Evolutionary conservation across 2,113 vertebrate genomes (phyloP).

Genomic region (Gracilinanus agilis): DNA sequence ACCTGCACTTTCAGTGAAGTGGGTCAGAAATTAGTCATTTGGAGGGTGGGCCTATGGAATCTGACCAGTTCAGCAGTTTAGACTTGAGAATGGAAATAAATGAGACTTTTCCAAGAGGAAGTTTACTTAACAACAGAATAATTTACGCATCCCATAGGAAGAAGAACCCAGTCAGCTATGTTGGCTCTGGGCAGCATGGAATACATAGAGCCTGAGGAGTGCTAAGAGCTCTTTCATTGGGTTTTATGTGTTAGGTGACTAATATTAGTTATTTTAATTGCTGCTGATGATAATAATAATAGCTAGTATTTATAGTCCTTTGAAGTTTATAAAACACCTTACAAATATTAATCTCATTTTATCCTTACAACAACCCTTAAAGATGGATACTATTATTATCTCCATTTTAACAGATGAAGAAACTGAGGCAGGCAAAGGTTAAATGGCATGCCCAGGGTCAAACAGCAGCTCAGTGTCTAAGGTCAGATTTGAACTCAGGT

Average conservation of each 20-base stretch:
- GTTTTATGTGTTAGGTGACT: not conserved
- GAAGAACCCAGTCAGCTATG: not conserved
- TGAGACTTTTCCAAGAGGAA: not conserved
- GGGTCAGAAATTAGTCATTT: not conserved
- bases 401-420: not conserved
- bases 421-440: not conserved
- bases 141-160: not conserved
- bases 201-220: not conserved
- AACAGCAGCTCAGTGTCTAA: not conserved
- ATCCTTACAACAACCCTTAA: not conserved
- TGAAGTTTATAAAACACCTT: not conserved
- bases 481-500: not conserved
- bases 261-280: not conserved
- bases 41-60: not conserved
- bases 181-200: not conserved
- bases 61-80: not conserved
- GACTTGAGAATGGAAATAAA: not conserved
- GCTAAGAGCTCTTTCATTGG: not conserved
- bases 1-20: not conserved
- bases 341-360: not conserved
- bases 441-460: not conserved
- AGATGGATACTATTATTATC: not conserved
- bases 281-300: not conserved
- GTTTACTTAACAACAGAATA: not conserved
- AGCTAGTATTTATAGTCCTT: not conserved